A percentile compares a stretch with the other conserved stretches of the same genome.
Conservation (phyloP, 2,113 vertebrate species). For the Sclerurus mexicanus region DNA sequence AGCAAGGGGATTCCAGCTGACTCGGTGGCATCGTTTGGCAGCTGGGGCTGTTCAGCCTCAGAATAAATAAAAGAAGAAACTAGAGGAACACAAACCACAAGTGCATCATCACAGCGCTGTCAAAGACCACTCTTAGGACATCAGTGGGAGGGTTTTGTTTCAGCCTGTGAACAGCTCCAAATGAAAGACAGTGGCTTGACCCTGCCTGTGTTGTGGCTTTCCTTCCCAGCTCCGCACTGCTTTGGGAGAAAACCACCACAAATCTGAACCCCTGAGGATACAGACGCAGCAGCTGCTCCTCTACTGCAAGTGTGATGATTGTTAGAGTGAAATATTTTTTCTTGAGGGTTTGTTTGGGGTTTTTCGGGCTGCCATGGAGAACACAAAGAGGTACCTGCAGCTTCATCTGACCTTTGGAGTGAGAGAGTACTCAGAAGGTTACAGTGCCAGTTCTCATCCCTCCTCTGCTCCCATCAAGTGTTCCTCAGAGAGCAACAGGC, state of each 20-base stretch:
- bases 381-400: neutral
- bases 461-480: neutral
- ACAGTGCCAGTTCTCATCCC: neutral
- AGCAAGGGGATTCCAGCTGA: conserved; percentile 66
- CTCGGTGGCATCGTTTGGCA: neutral
- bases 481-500: neutral
- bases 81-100: neutral
- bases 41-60: neutral
- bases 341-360: neutral
- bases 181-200: neutral
- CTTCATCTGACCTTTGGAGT: neutral
- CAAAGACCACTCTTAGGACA: neutral
- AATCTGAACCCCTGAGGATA: neutral
- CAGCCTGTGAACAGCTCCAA: neutral
- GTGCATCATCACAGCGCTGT: neutral
- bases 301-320: neutral
- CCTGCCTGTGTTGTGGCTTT: neutral
- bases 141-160: neutral
- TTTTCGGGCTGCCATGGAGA: neutral
- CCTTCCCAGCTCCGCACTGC: neutral
- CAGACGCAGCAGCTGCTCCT: neutral
- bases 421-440: neutral
- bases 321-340: neutral
- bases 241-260: neutral
- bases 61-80: neutral